Evolutionary conservation across 2,797 vertebrate species (phyloP), one percentile per base, ranked within the genome.

Genomic region (Vultur gryphus): DNA sequence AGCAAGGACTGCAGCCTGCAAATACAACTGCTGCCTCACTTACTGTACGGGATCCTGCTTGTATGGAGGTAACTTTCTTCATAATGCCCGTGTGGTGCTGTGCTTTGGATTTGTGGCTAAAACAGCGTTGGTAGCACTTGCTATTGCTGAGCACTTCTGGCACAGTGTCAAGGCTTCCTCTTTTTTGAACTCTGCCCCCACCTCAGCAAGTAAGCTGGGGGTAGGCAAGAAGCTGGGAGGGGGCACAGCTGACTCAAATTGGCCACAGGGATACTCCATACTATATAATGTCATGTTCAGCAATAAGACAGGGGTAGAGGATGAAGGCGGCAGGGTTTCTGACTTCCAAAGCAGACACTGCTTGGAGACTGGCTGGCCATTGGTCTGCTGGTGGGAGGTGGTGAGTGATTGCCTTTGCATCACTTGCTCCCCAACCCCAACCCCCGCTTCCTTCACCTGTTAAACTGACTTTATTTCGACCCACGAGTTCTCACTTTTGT

Each of bases 61-160:
- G 0, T 1, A 3, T 0, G 6, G 21, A 55, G 28, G 8, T 3
- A 39, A 15, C 31, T 3, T 29, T 3, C 28, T 19, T 5, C 44
- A 2, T 3, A 44, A 10, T 0, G 20, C 13, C 20, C 1, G 0
- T 2, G 12, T 0, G 1, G 57, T 21, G 41, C 31, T 17, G 31
- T 2, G 4, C 43, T 59, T 33, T 6, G 29, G 5, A 13, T 16
- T 0, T 31, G 41, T 6, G 39, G 57, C 41, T 75, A 11, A 31
- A 75, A 13, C 18, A n/a, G 25, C 2, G 1, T 1, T 35, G 29
- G 16, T 0, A 39, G 13, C 8, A 67, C 35, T 39, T 69, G 37
- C 16, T 64, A 1, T 3, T 51, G 35, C n/a, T 37, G 16, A 67
- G 31, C 5, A 20, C 16, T 44, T 33, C 62, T 21, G 48, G 33